Base-by-base conservation (phyloP, 2,797 vertebrate genomes). In the Fundulus diaphanus region DNA sequence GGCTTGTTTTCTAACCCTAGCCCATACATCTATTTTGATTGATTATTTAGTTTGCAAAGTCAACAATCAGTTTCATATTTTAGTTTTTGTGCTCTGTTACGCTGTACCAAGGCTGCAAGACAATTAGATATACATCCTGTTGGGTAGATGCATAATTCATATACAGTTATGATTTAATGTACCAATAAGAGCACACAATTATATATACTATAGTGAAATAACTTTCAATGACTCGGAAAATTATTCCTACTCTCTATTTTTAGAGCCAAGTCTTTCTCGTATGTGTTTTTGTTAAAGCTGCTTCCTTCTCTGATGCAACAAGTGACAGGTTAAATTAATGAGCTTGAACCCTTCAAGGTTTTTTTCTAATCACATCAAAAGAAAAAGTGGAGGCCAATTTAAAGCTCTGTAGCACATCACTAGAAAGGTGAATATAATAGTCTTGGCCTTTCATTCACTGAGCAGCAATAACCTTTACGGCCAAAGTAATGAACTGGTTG, bases 391-490 rank as follows among this genome's bases (percentile, higher is more conserved):
- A 91, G 91, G 82, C 90, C 90, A 93, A 93, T 94, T 94, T 92
- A 88, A 91, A 91, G 86, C 86, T 87, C 79, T 84, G 82, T 74
- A 87, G 90, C 91, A 89, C 89, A 87, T 88, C 81, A 79, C 6
- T 16, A 87, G 86, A 90, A 92, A 92, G 90, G 90, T 92, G 93
- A 91, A 87, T 83, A 89, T 92, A 92, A 93, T 92, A 88, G 90
- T 88, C 87, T 85, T 89, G 90, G 92, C 92, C 92, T 93, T 92
- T 93, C 90, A 92, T 91, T 90, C 90, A 85, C 88, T 82, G 85
- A 89, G 89, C 90, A 86, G 91, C 89, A 92, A 93, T 92, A 92
- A 92, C 92, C 93, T 92, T 93, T 93, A 92, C 91, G 85, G 86
- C 83, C 87, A 89, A 89, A 92, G 90, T 92, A 92, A 94, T 94